Percentiles rank a stretch among this genome's conserved stretches.
phyloP scores from a whole-genome alignment of 2,113 vertebrate genomes.

The Chaetura pelagica region DNA sequence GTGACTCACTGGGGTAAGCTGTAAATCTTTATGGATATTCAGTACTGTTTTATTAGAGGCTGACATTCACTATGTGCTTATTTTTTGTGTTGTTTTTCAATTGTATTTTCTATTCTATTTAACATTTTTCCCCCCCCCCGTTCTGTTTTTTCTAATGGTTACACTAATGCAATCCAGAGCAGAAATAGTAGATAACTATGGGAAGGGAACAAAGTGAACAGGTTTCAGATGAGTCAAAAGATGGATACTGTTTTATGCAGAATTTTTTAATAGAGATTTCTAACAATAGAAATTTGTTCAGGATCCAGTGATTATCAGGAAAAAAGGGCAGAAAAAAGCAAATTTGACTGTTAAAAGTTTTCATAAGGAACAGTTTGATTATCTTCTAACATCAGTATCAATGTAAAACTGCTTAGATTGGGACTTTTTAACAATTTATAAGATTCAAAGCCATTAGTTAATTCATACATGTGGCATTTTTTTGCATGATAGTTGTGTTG shows the following conservation, averaged over 20 bases:
- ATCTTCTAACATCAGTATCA: not conserved
- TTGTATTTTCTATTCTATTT: not conserved
- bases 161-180: not conserved
- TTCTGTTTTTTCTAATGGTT: not conserved
- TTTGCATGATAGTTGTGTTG: not conserved
- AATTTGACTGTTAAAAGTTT: not conserved
- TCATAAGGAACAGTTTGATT: not conserved
- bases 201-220: not conserved
- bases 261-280: not conserved
- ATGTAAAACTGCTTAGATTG: not conserved
- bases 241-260: not conserved
- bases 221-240: not conserved
- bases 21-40: not conserved
- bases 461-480: not conserved
- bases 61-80: not conserved
- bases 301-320: not conserved
- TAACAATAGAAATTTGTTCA: not conserved
- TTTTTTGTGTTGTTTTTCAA: not conserved
- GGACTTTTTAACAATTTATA: not conserved
- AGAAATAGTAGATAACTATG: not conserved
- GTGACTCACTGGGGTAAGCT: not conserved
- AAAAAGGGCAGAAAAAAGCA: not conserved
- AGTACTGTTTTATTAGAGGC: not conserved
- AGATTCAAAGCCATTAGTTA: not conserved
- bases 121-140: fast-evolving